phyloP scores from a whole-genome alignment of 2,113 vertebrate species.

The Cacatua alba region DNA sequence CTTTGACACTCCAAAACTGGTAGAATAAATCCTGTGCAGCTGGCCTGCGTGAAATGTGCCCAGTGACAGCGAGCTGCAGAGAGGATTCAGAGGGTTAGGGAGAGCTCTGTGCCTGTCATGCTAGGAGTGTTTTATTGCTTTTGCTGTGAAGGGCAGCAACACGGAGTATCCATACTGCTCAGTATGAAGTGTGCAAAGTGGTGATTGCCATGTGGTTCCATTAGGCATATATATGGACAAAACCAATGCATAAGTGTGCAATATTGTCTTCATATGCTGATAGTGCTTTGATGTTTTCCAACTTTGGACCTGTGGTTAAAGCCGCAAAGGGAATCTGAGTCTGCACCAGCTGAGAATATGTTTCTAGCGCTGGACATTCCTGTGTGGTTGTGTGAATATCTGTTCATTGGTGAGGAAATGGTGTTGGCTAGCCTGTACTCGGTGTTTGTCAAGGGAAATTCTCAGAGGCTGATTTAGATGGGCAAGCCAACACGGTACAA shows the following conservation, averaged over 20 bases:
- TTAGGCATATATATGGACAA: not conserved
- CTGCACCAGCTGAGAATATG: slow-evolving; percentile 3
- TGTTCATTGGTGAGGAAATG: not conserved
- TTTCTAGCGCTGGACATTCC: not conserved
- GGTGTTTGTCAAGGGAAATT: not conserved
- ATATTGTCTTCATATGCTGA: not conserved
- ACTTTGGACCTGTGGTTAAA: not conserved
- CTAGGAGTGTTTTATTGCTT: slow-evolving; percentile 1
- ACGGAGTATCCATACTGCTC: not conserved
- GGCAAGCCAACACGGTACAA: not conserved
- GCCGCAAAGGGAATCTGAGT: not conserved
- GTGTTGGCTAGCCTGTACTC: not conserved
- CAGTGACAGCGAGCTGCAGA: not conserved
- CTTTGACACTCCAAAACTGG: slow-evolving; percentile 42
- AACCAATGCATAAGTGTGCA: not conserved
- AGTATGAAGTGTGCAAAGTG: not conserved
- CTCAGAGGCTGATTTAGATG: not conserved
- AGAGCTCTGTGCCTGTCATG: slow-evolving; percentile 22
- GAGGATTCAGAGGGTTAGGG: slow-evolving; percentile 12
- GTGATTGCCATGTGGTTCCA: not conserved
- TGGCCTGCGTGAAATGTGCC: slow-evolving; percentile 49
- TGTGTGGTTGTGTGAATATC: not conserved
- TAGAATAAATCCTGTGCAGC: slow-evolving; percentile 58
- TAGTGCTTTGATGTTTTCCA: not conserved
- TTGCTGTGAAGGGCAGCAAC: not conserved